Percentiles rank a stretch among this genome's conserved stretches.
Evolutionary conservation across 1,140 invertebrate species (phyloP).

Genomic region (Drosophila kohkoa): DNA sequence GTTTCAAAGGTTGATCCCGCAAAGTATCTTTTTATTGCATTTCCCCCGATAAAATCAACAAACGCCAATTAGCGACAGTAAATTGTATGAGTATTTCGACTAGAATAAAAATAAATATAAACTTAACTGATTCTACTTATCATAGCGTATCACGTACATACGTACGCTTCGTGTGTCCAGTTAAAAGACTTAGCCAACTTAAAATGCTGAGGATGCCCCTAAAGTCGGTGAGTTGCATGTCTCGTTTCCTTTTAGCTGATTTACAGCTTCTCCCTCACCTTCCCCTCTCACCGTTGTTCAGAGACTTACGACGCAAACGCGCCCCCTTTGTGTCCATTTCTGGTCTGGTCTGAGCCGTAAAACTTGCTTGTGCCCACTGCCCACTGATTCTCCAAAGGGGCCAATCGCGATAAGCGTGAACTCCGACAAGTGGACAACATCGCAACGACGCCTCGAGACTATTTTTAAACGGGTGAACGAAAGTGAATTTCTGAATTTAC

Average conservation of each 20-base stretch:
- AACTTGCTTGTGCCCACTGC: conserved; percentile 19
- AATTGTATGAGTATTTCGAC: conserved; percentile 45
- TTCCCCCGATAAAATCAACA: conserved; percentile 54
- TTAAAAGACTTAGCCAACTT: conserved; percentile 24
- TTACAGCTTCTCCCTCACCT: background rate
- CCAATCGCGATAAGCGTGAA: conserved; percentile 12
- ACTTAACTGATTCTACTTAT: conserved; percentile 41
- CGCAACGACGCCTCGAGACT: conserved; percentile 44
- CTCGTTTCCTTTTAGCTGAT: conserved; percentile 15
- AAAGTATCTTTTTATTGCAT: conserved; percentile 51
- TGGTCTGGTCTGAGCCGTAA: conserved; percentile 3
- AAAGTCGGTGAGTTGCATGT: conserved; percentile 29
- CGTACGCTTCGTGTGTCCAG: conserved; percentile 44
- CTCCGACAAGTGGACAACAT: conserved; percentile 52
- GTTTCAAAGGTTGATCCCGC: conserved; percentile 27
- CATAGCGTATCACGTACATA: conserved; percentile 32
- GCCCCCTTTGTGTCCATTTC: conserved; percentile 25
- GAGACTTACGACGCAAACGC: conserved; percentile 3
- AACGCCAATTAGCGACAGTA: conserved; percentile 64
- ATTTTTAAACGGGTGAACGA: conserved; percentile 73
- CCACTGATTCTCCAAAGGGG: background rate
- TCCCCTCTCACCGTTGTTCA: background rate
- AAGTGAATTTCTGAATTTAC: conserved; percentile 72
- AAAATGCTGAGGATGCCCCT: conserved; percentile 21
- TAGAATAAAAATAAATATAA: conserved; percentile 14